Percentiles rank a stretch among this genome's conserved stretches.
phyloP scores from a whole-genome alignment of 2,888 invertebrate species.

The Erebia ligea region DNA sequence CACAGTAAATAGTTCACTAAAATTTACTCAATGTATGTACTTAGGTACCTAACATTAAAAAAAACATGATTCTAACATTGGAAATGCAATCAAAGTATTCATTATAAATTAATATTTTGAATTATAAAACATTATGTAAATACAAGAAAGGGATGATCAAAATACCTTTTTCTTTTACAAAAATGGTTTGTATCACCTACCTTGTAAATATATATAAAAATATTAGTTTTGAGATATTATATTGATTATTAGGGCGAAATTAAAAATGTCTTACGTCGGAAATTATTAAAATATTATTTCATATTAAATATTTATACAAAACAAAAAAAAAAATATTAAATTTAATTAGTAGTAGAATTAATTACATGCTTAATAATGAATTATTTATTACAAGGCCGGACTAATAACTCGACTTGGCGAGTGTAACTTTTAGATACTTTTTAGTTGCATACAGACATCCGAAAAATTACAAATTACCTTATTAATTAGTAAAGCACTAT shows the following conservation, averaged over 20 bases:
- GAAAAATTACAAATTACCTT: no score
- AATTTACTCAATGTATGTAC: not conserved
- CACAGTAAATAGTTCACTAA: not conserved
- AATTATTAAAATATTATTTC: not conserved
- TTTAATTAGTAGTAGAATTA: no score
- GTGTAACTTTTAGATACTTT: no score
- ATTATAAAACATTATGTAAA: conserved; percentile 26
- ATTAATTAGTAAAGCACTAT: no score
- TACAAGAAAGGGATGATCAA: conserved; percentile 62
- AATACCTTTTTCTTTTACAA: conserved; percentile 58
- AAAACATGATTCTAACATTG: no score
- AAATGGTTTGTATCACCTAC: conserved; percentile 62
- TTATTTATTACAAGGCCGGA: no score
- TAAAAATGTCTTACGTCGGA: not conserved
- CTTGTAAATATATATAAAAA: conserved; percentile 44
- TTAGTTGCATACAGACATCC: no score
- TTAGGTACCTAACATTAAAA: no score
- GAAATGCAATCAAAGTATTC: not conserved
- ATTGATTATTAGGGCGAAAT: not conserved
- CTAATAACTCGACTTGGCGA: no score
- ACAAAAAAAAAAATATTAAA: no score
- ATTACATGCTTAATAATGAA: no score
- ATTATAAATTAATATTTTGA: conserved; percentile 2
- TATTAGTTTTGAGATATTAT: not conserved
- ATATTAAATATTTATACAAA: not conserved